A percentile compares a stretch with the other conserved stretches of the same genome.
Evolutionary conservation across 1,140 invertebrate species (phyloP).

Genomic region (Sycobia sp.): DNA sequence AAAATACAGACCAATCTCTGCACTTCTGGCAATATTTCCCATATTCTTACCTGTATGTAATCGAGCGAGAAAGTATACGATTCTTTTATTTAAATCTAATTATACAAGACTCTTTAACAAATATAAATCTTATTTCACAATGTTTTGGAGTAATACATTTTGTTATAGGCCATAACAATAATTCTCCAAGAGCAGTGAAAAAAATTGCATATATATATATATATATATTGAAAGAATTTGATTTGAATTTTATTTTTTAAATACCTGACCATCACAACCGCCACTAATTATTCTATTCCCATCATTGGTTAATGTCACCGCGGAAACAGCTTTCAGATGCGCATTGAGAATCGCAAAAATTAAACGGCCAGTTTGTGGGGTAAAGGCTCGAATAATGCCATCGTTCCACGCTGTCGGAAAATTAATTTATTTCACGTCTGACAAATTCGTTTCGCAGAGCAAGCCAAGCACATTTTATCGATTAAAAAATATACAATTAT

Average conservation of each 20-base stretch:
- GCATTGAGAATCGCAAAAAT: slow-evolving; percentile 84
- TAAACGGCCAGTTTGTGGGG: slow-evolving; percentile 77
- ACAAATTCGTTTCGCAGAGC: no score
- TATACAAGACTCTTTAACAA: no score
- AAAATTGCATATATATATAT: neutral
- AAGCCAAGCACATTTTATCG: no score
- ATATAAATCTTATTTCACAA: no score
- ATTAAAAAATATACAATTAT: no score
- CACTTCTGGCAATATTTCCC: slow-evolving; percentile 70
- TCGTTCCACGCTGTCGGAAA: slow-evolving; percentile 77
- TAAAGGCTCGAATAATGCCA: slow-evolving; percentile 84
- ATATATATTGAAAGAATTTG: neutral
- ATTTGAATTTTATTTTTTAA: neutral
- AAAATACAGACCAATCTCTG: slow-evolving; percentile 73
- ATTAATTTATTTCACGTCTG: neutral
- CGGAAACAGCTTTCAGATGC: slow-evolving; percentile 85
- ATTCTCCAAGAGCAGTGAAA: no score
- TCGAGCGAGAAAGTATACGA: neutral
- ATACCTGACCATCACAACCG: slow-evolving; percentile 83
- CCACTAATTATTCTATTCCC: slow-evolving; percentile 80
- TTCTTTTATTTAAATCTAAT: no score
- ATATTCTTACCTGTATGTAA: slow-evolving; percentile 72
- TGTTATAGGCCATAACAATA: no score
- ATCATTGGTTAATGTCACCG: slow-evolving; percentile 74
- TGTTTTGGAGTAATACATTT: no score